Percentiles rank a stretch among this genome's conserved stretches.
These are phyloP conservation scores for Clavelina lepadiformis DNA, from an alignment of 23 tunicate genomes.

Conservation along the genomic window DNA sequence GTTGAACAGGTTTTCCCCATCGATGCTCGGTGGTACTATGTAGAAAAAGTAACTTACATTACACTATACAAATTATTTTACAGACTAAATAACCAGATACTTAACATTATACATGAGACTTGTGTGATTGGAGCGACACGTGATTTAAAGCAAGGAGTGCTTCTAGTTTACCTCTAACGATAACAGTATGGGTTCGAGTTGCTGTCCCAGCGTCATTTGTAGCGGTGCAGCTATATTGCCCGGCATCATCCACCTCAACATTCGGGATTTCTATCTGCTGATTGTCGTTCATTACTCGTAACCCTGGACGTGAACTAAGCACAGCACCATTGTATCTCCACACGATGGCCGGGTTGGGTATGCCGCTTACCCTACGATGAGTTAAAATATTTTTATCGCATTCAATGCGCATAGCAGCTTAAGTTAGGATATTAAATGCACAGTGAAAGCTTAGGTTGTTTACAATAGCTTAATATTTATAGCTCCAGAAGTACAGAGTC, in stretches of 20 bases:
- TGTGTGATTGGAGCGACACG: not conserved
- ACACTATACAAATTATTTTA: too few relatives aligned
- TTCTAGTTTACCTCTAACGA: constrained; percentile 48
- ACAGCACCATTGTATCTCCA: constrained; percentile 61
- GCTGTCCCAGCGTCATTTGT: constrained; percentile 79
- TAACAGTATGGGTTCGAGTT: constrained; percentile 36
- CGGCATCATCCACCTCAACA: constrained; percentile 53
- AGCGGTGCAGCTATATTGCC: constrained; percentile 62
- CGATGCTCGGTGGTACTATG: constrained; percentile 72
- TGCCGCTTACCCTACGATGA: constrained; percentile 63
- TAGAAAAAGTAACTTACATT: constrained; percentile 3
- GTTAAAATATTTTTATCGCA: not conserved
- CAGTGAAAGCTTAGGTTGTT: not conserved
- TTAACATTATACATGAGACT: not conserved
- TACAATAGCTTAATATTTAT: not conserved
- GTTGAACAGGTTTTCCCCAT: constrained; percentile 36
- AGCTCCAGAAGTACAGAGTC: too few relatives aligned
- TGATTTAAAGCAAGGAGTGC: not conserved
- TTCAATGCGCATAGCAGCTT: not conserved
- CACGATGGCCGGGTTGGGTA: constrained; percentile 65
- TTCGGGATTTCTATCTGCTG: constrained; percentile 48
- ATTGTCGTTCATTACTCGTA: constrained; percentile 35
- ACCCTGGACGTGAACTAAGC: constrained; percentile 43
- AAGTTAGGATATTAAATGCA: not conserved
- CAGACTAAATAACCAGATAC: not conserved